These are phyloP conservation scores for Lagopus leucura DNA, from an alignment of 2,113 vertebrate species.

Conservation along the genomic window DNA sequence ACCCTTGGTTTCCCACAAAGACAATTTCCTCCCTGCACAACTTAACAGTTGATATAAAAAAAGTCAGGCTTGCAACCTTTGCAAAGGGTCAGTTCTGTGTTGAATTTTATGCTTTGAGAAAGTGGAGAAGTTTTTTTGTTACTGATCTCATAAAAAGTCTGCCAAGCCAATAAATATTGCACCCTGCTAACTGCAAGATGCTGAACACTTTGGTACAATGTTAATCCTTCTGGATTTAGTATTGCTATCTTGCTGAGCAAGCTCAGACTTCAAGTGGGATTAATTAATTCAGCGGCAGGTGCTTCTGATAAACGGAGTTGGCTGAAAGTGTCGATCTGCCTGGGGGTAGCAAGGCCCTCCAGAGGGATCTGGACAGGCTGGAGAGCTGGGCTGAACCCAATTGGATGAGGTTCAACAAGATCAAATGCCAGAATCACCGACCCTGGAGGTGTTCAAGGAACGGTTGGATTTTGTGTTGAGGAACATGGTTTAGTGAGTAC, in stretches of 20 bases:
- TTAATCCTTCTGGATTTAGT: constrained; percentile 3
- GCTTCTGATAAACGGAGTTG: background rate
- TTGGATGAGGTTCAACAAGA: too few species aligned
- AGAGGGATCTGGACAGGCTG: too few species aligned
- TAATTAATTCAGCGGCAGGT: background rate
- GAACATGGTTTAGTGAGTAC: too few species aligned
- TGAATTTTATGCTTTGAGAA: background rate
- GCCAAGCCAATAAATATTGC: background rate
- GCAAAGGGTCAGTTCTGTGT: background rate
- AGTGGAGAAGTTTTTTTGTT: background rate
- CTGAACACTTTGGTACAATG: background rate
- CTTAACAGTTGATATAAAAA: background rate
- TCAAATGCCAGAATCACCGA: too few species aligned
- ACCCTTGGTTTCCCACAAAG: background rate
- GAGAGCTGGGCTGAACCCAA: too few species aligned
- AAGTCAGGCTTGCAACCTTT: background rate
- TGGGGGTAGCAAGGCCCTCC: too few species aligned
- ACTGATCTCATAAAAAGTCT: background rate
- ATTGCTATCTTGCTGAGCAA: constrained; percentile 13
- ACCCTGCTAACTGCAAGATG: background rate
- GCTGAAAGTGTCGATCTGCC: too few species aligned
- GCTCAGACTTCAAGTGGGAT: background rate
- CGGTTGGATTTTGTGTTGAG: too few species aligned
- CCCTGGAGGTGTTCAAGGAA: too few species aligned
- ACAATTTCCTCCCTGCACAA: background rate